phyloP scores from a whole-genome alignment of 2,888 invertebrate genomes.

The Deroplatys truncata region DNA sequence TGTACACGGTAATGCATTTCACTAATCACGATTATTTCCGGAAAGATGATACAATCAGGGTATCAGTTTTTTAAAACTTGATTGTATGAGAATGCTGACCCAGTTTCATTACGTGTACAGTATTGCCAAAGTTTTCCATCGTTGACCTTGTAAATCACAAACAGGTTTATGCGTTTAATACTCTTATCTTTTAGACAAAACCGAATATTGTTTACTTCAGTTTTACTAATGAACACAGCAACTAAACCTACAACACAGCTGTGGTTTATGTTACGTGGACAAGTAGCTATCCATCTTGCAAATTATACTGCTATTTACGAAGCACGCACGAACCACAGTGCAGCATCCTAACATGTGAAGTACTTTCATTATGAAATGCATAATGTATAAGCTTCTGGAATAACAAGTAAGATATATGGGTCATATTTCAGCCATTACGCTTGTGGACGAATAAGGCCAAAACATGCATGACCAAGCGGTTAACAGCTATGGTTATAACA shows the following conservation, averaged over 20 bases:
- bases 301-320: neutral
- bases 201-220: neutral
- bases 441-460: constrained; percentile 26
- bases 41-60: neutral
- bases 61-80: neutral
- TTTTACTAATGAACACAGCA: neutral
- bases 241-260: neutral
- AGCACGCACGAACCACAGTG: neutral
- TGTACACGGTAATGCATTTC: neutral
- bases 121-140: neutral
- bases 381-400: neutral
- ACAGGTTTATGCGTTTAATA: neutral
- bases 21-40: neutral
- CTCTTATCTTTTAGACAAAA: neutral
- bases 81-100: neutral
- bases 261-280: neutral
- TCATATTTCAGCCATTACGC: constrained; percentile 48
- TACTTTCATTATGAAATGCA: neutral
- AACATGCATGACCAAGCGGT: constrained; percentile 16
- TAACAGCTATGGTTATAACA: neutral
- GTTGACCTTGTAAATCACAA: neutral
- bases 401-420: constrained; percentile 40
- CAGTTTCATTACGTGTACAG: neutral
- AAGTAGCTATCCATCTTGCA: neutral
- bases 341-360: neutral